Evolutionary conservation across 2,113 vertebrate genomes (phyloP).

Genomic region (Seriola dumerili): DNA sequence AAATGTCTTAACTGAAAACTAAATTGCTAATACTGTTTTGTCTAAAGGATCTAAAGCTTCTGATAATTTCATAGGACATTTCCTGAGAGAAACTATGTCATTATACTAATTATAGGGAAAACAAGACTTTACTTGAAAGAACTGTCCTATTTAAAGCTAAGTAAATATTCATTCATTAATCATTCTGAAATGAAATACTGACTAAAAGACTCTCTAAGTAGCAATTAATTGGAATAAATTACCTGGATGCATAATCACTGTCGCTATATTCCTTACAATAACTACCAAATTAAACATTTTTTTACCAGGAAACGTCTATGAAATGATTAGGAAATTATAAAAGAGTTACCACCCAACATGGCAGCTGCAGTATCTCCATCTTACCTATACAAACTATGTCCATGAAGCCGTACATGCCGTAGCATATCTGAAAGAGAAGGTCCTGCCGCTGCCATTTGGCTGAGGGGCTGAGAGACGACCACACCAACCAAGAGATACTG

Average conservation of each 20-base stretch:
- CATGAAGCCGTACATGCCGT: conserved; percentile 95
- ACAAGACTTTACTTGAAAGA: neutral
- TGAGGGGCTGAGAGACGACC: conserved; percentile 91
- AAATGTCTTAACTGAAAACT: neutral
- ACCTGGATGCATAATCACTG: neutral
- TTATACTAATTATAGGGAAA: neutral
- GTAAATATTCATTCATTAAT: neutral
- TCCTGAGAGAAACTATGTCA: neutral
- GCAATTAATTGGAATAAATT: neutral
- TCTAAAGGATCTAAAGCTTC: neutral
- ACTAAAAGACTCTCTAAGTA: neutral
- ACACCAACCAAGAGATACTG: conserved; percentile 92
- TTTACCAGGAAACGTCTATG: neutral
- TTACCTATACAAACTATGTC: conserved; percentile 93
- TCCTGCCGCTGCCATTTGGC: conserved; percentile 93
- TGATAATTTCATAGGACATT: neutral
- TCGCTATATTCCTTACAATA: neutral
- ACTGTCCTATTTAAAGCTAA: neutral
- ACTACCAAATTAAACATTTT: neutral
- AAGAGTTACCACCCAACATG: neutral
- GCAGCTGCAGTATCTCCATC: conserved; percentile 24
- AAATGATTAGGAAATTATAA: neutral
- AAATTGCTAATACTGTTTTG: neutral
- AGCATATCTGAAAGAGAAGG: conserved; percentile 93
- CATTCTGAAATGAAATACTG: neutral